These are phyloP conservation scores for Smithornis capensis DNA, from an alignment of 2,113 vertebrate species.

Conservation along the genomic window DNA sequence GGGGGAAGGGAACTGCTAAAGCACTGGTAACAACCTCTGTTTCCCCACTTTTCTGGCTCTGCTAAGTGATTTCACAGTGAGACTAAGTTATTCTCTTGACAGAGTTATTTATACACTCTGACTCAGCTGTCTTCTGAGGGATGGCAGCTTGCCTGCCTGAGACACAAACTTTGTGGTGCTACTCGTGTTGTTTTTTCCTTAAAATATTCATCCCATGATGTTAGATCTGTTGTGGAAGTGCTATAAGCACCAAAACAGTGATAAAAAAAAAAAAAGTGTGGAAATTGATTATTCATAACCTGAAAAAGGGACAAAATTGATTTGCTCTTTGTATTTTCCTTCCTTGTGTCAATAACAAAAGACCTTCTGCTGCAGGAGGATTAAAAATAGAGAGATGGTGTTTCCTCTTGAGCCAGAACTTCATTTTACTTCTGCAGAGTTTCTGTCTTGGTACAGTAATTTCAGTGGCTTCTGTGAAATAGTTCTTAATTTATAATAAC, in stretches of 20 bases:
- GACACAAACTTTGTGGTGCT: conserved; percentile 1
- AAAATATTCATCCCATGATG: not conserved
- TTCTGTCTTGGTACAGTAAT: not conserved
- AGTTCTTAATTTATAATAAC: not conserved
- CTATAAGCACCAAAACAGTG: not conserved
- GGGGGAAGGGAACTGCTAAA: not conserved
- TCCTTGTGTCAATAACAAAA: not conserved
- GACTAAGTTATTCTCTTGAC: not conserved
- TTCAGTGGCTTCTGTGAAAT: not conserved
- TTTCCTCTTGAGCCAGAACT: not conserved
- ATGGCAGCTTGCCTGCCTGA: not conserved
- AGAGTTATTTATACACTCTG: conserved; percentile 8
- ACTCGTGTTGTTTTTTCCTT: not conserved
- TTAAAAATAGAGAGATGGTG: not conserved
- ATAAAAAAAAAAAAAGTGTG: not conserved
- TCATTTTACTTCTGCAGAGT: not conserved
- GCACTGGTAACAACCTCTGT: rapidly evolving
- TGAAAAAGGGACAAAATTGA: not conserved
- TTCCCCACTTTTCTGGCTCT: not conserved
- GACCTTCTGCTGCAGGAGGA: not conserved
- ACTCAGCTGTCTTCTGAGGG: conserved; percentile 33
- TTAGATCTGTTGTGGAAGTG: not conserved
- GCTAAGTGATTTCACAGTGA: not conserved
- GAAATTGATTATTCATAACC: not conserved
- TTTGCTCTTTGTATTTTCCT: not conserved